phyloP scores from a whole-genome alignment of 64 coral and sea anemone genomes.

The Montipora efflorescens region DNA sequence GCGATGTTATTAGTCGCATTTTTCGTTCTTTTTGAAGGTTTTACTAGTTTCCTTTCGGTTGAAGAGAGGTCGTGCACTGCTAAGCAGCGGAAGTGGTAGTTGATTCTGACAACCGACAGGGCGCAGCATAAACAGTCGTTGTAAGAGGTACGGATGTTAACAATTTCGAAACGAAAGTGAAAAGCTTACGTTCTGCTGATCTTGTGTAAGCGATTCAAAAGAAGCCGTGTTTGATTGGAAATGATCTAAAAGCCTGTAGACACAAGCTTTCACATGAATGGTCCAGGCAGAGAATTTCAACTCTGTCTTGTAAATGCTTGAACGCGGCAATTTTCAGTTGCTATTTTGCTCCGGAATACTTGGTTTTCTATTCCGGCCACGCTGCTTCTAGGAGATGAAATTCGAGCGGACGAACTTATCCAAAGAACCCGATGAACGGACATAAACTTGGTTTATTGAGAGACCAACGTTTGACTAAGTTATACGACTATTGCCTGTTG shows the following conservation, averaged over 20 bases:
- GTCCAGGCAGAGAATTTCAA: too few relatives aligned
- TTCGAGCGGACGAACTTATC: too few relatives aligned
- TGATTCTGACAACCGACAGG: not conserved
- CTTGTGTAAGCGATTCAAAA: not conserved
- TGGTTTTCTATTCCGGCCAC: not conserved
- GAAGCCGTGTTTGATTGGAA: not conserved
- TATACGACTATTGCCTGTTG: too few relatives aligned
- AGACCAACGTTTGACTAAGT: too few relatives aligned
- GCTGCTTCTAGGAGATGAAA: too few relatives aligned
- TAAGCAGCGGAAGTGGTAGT: not conserved
- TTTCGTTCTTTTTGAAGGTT: too few relatives aligned
- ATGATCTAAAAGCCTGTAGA: not conserved
- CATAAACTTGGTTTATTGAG: too few relatives aligned
- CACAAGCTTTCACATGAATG: not conserved
- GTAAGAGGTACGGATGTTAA: not conserved
- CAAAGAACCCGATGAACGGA: too few relatives aligned
- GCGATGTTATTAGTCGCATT: not conserved
- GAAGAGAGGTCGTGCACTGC: not conserved
- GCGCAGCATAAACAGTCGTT: not conserved
- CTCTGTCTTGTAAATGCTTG: too few relatives aligned
- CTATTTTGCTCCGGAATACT: not conserved
- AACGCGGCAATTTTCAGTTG: too few relatives aligned
- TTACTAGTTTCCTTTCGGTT: not conserved
- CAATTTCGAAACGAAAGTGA: conserved; percentile 19
- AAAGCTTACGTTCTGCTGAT: not conserved